Conservation (phyloP, 2,888 invertebrate species). For the Hirtodrosophila alboralis region DNA sequence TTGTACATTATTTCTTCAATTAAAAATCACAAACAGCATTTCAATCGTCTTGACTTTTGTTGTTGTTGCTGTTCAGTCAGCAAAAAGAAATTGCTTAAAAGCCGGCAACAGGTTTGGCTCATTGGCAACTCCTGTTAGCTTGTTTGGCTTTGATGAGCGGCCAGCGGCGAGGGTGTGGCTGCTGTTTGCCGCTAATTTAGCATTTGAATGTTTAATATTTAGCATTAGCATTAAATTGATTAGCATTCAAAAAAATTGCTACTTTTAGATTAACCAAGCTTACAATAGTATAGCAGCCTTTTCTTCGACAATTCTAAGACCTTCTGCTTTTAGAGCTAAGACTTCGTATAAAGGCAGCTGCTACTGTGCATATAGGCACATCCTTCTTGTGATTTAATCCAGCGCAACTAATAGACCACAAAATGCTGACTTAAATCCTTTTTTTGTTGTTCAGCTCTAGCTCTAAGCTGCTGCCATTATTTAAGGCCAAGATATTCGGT, state of each 20-base stretch:
- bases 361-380: conserved; percentile 56
- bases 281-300: neutral
- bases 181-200: conserved; percentile 8
- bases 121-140: conserved; percentile 38
- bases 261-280: neutral
- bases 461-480: conserved; percentile 42
- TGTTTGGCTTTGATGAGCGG: conserved; percentile 5
- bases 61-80: conserved; percentile 37
- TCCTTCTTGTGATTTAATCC: conserved; percentile 70
- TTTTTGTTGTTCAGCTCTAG: conserved; percentile 25
- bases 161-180: conserved; percentile 31
- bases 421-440: conserved; percentile 66
- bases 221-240: conserved; percentile 16
- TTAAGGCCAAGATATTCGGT: conserved; percentile 36
- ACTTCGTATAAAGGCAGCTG: conserved; percentile 55
- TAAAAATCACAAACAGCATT: conserved; percentile 72
- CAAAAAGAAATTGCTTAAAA: conserved; percentile 66
- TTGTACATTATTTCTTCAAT: conserved; percentile 62
- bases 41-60: conserved; percentile 46
- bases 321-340: neutral
- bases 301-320: neutral
- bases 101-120: conserved; percentile 58
- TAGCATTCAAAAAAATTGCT: conserved; percentile 2
- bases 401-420: conserved; percentile 77
- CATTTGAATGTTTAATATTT: conserved; percentile 20